These are phyloP conservation scores for Callyntrura guangdongensis DNA, from an alignment of 2,888 invertebrate genomes.

Conservation along the genomic window DNA sequence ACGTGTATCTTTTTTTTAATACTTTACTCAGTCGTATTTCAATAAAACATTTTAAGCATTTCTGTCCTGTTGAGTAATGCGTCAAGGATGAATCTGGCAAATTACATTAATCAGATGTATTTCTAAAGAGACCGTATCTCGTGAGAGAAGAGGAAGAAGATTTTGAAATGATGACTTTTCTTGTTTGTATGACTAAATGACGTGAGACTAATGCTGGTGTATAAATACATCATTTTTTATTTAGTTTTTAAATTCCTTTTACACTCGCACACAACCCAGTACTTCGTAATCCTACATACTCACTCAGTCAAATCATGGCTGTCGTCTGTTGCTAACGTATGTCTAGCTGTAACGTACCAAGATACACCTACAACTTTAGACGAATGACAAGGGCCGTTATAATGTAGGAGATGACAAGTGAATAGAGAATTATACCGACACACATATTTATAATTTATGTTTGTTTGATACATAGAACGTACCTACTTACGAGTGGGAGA, in stretches of 20 bases:
- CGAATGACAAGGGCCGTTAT: not conserved
- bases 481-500: conserved; percentile 42
- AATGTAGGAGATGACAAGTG: not conserved
- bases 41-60: conserved; percentile 29
- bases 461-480: not conserved
- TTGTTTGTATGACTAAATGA: conserved; percentile 69
- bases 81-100: conserved; percentile 76
- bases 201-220: conserved; percentile 52
- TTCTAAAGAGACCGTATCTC: conserved; percentile 46
- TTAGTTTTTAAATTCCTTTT: not conserved
- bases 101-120: conserved; percentile 77
- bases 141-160: conserved; percentile 32
- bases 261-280: not conserved
- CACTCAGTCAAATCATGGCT: too few species aligned
- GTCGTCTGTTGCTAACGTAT: not conserved
- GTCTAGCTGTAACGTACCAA: not conserved
- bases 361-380: not conserved
- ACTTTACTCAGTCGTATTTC: not conserved
- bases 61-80: conserved; percentile 48
- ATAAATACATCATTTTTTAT: conserved; percentile 65
- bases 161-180: conserved; percentile 60
- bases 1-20: not conserved
- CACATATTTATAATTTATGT: not conserved
- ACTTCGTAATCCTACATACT: not conserved
- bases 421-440: conserved; percentile 6